Evolutionary conservation across 2,888 invertebrate species (phyloP), one percentile per base, ranked within the genome.

Genomic region (Ellobium chinense): DNA sequence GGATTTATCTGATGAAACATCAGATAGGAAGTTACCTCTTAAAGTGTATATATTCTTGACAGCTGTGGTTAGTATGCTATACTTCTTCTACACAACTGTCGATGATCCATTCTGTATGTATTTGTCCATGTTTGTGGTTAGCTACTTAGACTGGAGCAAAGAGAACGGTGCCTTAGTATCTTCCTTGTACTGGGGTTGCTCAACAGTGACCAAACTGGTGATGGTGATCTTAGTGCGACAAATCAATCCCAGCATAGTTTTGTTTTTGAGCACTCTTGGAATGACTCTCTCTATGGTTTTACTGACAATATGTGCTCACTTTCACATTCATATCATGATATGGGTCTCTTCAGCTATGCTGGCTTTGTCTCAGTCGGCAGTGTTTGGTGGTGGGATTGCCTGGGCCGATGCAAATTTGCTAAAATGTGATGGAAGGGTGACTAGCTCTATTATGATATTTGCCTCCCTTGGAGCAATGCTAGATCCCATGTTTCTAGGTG

Each of bases 351-450:
- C 78, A 24, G 78, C 78, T 2, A 29, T 39, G 1, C 21, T 70
- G n/a, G 78, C 78, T 5, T 0, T 78, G 12, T 69, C 70, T 14
- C 78, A 78, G 63, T 60, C 78, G 5, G 31, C 78, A 7, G 54
- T 78, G 12, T 78, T 70, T 54, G 78, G 70, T 31, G 78, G 78
- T 12, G 78, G 62, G 9, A 46, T 78, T 46, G 78, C 78, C 0
- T 78, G 78, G 78, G 62, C 63, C 1, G 78, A 78, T 31, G 60
- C 70, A n/a, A 29, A 78, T 24, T 27, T 78, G 24, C 62, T 78
- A 9, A 37, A 39, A 21, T n/a, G 60, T 31, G 70, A 78, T n/a
- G 78, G 78, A 1, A 36, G 12, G 36, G 63, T 70, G 1, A 70
- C 78, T 5, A 70, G 78, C 70, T 70, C 31, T 46, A 18, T 37